These are phyloP conservation scores for Sisyra nigra DNA, from an alignment of 2,888 invertebrate genomes.

Conservation along the genomic window DNA sequence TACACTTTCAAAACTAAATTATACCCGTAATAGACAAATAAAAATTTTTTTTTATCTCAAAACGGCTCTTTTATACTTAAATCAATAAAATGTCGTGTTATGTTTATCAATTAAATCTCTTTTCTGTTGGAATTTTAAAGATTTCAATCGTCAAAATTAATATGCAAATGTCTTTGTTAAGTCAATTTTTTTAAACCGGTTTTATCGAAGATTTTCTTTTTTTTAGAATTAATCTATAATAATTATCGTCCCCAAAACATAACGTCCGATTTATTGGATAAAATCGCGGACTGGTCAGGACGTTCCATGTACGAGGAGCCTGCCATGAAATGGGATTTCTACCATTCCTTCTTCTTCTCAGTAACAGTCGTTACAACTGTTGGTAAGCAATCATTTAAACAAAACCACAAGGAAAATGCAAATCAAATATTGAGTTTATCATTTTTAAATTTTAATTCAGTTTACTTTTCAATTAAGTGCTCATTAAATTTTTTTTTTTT, in stretches of 20 bases:
- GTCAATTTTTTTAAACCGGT: too few species aligned
- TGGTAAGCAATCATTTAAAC: conserved; percentile 33
- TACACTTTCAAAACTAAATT: too few species aligned
- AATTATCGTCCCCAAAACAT: conserved; percentile 34
- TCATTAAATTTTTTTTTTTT: conserved; percentile 3
- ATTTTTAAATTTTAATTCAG: neutral
- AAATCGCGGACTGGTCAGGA: conserved; percentile 55
- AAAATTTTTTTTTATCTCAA: too few species aligned
- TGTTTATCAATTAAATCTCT: too few species aligned
- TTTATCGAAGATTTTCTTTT: conserved; percentile 9
- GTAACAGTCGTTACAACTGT: conserved; percentile 85
- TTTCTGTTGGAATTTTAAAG: too few species aligned
- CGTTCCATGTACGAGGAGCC: conserved; percentile 50
- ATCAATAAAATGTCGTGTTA: too few species aligned
- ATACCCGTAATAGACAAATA: too few species aligned
- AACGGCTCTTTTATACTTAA: too few species aligned
- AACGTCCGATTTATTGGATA: conserved; percentile 33
- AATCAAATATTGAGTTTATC: neutral
- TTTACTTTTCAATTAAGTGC: conserved; percentile 1
- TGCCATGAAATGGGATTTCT: conserved; percentile 68
- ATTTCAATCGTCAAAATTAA: too few species aligned
- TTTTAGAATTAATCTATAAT: conserved; percentile 42
- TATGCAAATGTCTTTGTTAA: too few species aligned
- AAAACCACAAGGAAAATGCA: too few species aligned
- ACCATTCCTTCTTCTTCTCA: conserved; percentile 81